Base-by-base conservation (phyloP, 2,888 invertebrate species). In the Rhaphigaster nebulosa region DNA sequence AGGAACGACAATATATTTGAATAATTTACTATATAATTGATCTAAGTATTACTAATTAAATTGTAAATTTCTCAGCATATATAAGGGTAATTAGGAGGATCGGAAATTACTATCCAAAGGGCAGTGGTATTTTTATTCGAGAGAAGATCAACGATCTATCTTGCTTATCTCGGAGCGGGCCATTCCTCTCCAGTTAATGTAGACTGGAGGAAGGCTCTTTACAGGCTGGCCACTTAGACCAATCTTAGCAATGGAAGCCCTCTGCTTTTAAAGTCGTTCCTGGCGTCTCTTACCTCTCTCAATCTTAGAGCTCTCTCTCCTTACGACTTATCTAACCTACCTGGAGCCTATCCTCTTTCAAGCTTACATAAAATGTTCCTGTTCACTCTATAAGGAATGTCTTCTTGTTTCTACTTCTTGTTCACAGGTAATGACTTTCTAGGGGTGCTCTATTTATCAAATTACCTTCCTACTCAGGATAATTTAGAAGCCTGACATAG, bases 271-370 rank as follows among this genome's bases (percentile, higher is more conserved):
- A 45, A 45, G 41, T 41, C 84, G 10, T 45, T 45, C 20, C 84
- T 84, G 41, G 23, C 84, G 10, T 45, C 84, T 41, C 84, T 84
- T 84, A 84, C 84, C 84, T 45, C 84, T 26, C 84, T 84, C 84
- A 84, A 84, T 84, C 84, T 84, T 84, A 10, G 13, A 45, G 12
- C 34, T 34, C 76, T 38, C 18, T 41, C 41, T 26, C 41, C 84
- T 45, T 26, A 41, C 41, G 38, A 26, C 80, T 29, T 80, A 80
- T 76, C 80, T 80, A 29, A 29, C 65, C 65, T 29, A 13, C 65
- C 29, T 29, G 18, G 4, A 65, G 29, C 29, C 34, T 34, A 0
- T 5, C 13, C 70, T 70, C 70, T 70, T 70, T 70, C 34, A 20
- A 8, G 20, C 34, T 38, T 0, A 70, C 70, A 70, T 70, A 70